A percentile compares a stretch with the other conserved stretches of the same genome.
phyloP scores from a whole-genome alignment of 2,113 vertebrate genomes.

The Numenius arquata region DNA sequence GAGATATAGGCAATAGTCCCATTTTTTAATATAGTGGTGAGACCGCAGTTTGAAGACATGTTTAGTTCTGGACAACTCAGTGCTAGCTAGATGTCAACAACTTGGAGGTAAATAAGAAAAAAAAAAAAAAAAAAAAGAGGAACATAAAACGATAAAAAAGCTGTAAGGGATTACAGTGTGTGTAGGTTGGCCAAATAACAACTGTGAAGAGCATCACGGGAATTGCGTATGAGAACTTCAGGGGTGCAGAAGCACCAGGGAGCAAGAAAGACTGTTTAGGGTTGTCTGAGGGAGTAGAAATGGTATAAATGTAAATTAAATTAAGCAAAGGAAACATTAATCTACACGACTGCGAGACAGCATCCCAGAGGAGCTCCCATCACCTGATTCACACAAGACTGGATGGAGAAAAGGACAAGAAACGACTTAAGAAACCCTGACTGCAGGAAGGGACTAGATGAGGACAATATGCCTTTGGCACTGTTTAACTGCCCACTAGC shows the following conservation, averaged over 20 bases:
- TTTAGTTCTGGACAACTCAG: conserved; percentile 22
- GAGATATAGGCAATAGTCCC: conserved; percentile 34
- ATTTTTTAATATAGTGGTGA: conserved; percentile 60
- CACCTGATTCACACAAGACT: background rate
- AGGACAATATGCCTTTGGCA: background rate
- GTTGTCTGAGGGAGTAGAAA: conserved; percentile 3
- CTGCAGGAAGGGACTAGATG: background rate
- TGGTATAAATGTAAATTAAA: conserved; percentile 26
- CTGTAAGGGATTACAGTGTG: conserved; percentile 37
- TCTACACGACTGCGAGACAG: background rate
- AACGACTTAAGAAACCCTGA: background rate
- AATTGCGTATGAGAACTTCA: conserved; percentile 25
- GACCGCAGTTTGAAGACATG: conserved; percentile 22
- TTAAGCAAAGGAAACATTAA: conserved; percentile 25
- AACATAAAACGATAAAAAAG: conserved; percentile 46
- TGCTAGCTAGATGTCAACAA: conserved; percentile 53
- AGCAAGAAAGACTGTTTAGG: background rate
- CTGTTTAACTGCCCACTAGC: background rate
- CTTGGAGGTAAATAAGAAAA: conserved; percentile 18
- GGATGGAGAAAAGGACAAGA: background rate
- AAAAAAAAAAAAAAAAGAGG: background rate
- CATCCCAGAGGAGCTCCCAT: conserved; percentile 8
- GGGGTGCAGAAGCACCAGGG: conserved; percentile 8
- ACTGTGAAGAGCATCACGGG: conserved; percentile 29
- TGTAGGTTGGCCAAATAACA: conserved; percentile 50